Conservation (phyloP, 2,113 vertebrate species). For the Notiomystis cincta region DNA sequence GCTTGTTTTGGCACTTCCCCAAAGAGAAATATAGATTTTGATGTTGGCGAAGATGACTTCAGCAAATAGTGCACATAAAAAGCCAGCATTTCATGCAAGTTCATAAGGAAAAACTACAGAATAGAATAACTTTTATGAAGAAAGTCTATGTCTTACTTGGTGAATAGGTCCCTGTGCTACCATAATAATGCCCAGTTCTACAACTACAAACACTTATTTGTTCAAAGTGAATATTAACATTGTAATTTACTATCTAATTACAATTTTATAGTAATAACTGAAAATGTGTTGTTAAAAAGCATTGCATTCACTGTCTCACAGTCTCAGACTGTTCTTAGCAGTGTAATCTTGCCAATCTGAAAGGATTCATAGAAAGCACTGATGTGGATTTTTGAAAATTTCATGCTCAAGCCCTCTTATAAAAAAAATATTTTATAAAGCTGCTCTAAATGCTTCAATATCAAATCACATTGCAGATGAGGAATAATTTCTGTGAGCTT, state of each 20-base stretch:
- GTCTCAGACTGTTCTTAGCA: slow-evolving; percentile 4
- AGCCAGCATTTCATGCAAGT: not conserved
- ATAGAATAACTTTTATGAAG: slow-evolving; percentile 56
- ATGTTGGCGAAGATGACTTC: slow-evolving; percentile 21
- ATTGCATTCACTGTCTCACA: not conserved
- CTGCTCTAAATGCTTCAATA: not conserved
- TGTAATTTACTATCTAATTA: slow-evolving; percentile 83
- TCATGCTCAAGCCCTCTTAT: not conserved
- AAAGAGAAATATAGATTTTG: slow-evolving; percentile 15
- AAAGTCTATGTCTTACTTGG: slow-evolving; percentile 56
- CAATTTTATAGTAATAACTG: slow-evolving; percentile 76
- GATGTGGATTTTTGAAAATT: not conserved
- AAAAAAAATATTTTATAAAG: not conserved
- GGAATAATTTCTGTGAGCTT: not conserved
- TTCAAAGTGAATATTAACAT: slow-evolving; percentile 80
- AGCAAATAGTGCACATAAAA: slow-evolving; percentile 46
- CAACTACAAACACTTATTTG: slow-evolving; percentile 73
- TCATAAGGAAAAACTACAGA: slow-evolving; percentile 39
- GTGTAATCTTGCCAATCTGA: not conserved
- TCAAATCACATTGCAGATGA: not conserved
- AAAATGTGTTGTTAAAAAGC: slow-evolving; percentile 71
- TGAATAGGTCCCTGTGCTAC: slow-evolving; percentile 66
- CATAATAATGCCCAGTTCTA: slow-evolving; percentile 65
- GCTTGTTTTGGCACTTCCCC: slow-evolving; percentile 20
- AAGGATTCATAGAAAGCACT: not conserved